Base-by-base conservation (phyloP, 2,113 vertebrate genomes). In the Brachyistius frenatus region DNA sequence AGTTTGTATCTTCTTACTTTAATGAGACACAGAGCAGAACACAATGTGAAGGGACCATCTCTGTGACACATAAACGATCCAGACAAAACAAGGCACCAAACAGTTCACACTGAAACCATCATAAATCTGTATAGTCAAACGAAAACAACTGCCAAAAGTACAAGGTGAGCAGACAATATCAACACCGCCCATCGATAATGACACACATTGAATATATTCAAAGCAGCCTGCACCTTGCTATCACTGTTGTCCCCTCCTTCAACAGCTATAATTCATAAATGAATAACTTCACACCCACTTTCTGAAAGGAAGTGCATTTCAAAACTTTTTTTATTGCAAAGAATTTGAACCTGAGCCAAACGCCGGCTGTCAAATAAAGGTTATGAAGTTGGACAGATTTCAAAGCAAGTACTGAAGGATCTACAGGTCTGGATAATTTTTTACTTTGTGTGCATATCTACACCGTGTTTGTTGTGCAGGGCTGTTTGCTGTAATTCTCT, bases 191-290 rank as follows among this genome's bases (percentile, higher is more conserved):
- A 41, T 70, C n/a, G 5, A 66, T 74, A 39, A 87, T 76, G 68
- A 80, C 71, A 76, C 69, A 70, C 72, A 73, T 36, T 66, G 64
- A 68, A 80, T 68, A 71, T 33, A 71, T 85, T 58, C 60, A 88
- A 71, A 85, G 36, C 23, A 79, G 44, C 47, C 15, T 56, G 35
- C 36, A 63, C 53, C 37, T 57, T 75, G n/a, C 35, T 49, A 36
- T 69, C 31, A 0, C 41, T 52, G 49, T 65, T 66, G 79, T 72
- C 76, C 50, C 57, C 68, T 53, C 8, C 30, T 32, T 16, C 50
- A 53, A 16, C 52, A 60, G 23, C 55, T 55, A 63, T 66, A 79
- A 75, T 56, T 74, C 81, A 86, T 74, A 66, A 89, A 91, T 76
- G 70, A 85, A 85, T 78, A 72, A 70, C 88, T 79, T 33, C 65